Evolutionary conservation across 2,113 vertebrate species (phyloP), one percentile per base, ranked within the genome.

Genomic region (Bujurquina vittata): DNA sequence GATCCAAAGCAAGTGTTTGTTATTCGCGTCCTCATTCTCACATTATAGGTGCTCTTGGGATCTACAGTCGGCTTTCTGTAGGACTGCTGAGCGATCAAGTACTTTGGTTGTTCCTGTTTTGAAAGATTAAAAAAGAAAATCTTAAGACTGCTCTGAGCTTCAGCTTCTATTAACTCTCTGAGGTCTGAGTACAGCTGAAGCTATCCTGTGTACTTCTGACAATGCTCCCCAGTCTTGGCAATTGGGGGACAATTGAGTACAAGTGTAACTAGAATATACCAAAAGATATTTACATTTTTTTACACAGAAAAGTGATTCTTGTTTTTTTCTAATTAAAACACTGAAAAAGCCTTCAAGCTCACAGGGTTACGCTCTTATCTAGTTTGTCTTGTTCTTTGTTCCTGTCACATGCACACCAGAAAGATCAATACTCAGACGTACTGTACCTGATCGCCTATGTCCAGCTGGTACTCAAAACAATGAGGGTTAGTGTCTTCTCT

Each of bases 1-100:
- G 7, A 12, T 14, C 49, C 55, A 1, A 0, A 0, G 29, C 88
- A 94, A 0, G 0, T 0, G 0, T 0, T 0, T 0, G 0, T 1
- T 2, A 10, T n/a, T 35, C 12, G 86, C 0, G 69, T 29, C 81
- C 93, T 91, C 2, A 94, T 67, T 77, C 58, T 94, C 46, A 93
- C 80, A 1, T 22, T 83, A 79, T 93, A 89, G 37, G 75, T 77
- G 15, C 0, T 3, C 1, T 11, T 46, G 4, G 67, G 90, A 77
- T 89, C 87, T 7, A 8, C 63, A 15, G 81, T 88, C 1, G 1
- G 72, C 59, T 87, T 65, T 9, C 1, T 81, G n/a, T 90, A 77
- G 2, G 5, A 67, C 60, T 26, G 20, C 11, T 2, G 0, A 0
- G 0, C 0, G 2, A 0, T 2, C 1, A 85, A 0, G 2, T 1